Evolutionary conservation across 2,113 vertebrate genomes (phyloP).

Genomic region (Toxotes chatareus): DNA sequence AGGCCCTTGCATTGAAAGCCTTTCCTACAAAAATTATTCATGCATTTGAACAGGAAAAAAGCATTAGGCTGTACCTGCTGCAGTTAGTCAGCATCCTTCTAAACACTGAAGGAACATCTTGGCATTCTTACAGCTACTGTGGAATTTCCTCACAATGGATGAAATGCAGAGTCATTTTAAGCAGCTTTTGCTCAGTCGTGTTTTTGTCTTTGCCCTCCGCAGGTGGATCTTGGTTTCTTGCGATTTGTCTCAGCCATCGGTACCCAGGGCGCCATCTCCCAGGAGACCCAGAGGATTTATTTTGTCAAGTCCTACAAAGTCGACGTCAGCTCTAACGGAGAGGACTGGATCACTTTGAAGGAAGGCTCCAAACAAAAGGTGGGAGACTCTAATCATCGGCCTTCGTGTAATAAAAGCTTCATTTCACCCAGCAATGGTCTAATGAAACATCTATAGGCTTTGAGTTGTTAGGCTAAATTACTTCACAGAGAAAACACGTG

Average conservation of each 20-base stretch:
- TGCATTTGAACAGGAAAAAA: slow-evolving; percentile 17
- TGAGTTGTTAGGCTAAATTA: neutral
- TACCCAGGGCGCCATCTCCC: slow-evolving; percentile 95
- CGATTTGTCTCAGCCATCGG: slow-evolving; percentile 94
- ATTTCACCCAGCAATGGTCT: neutral
- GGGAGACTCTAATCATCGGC: slow-evolving; percentile 42
- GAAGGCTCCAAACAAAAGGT: slow-evolving; percentile 94
- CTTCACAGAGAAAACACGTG: neutral
- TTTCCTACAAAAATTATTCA: slow-evolving; percentile 30
- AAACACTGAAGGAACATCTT: neutral
- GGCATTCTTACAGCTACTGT: neutral
- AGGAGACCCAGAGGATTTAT: slow-evolving; percentile 93
- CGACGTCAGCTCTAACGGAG: slow-evolving; percentile 96
- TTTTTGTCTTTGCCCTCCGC: slow-evolving; percentile 25
- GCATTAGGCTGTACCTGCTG: neutral
- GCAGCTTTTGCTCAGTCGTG: neutral
- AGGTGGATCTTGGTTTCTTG: slow-evolving; percentile 96
- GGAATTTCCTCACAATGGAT: neutral
- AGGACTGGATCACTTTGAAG: slow-evolving; percentile 98
- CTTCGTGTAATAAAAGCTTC: neutral
- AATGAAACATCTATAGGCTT: neutral
- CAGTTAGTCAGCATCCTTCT: neutral
- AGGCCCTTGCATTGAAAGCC: slow-evolving; percentile 16
- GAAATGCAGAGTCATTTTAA: neutral
- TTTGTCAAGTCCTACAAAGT: slow-evolving; percentile 93